phyloP scores from a whole-genome alignment of 2,888 invertebrate species.

The Heliconius hortense region DNA sequence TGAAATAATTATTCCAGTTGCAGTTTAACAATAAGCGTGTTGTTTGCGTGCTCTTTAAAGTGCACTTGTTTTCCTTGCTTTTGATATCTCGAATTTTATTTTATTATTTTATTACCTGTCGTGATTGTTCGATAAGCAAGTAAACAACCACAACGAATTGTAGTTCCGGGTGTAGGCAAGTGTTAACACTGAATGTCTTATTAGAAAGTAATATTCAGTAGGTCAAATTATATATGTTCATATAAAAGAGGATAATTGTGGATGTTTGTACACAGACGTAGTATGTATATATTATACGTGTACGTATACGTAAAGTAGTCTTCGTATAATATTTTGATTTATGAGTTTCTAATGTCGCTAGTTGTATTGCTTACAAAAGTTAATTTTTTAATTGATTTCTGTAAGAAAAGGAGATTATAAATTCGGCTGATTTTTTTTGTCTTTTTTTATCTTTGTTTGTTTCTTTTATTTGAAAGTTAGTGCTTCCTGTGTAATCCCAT shows the following conservation, averaged over 20 bases:
- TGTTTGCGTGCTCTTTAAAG: conserved; percentile 30
- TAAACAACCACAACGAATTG: conserved; percentile 10
- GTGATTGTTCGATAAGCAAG: conserved; percentile 17
- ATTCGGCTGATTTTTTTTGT: no score
- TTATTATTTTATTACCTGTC: conserved; percentile 12
- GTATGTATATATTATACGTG: not conserved
- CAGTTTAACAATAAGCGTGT: conserved; percentile 6
- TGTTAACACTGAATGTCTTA: conserved; percentile 20
- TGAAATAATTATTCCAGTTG: conserved; percentile 10
- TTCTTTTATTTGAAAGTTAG: no score
- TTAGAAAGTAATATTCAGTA: conserved; percentile 17
- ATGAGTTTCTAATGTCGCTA: conserved; percentile 4
- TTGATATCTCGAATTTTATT: conserved; percentile 25
- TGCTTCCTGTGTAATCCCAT: no score
- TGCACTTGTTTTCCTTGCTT: conserved; percentile 35
- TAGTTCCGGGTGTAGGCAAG: conserved; percentile 16
- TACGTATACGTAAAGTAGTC: not conserved
- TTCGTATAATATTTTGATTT: not conserved
- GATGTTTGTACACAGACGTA: not conserved
- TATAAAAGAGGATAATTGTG: conserved; percentile 11
- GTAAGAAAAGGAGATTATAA: no score
- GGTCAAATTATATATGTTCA: conserved; percentile 14
- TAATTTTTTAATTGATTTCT: conserved; percentile 41
- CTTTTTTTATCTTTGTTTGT: no score
- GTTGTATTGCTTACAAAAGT: conserved; percentile 42